Percentiles rank a stretch among this genome's conserved stretches.
phyloP scores from a whole-genome alignment of 2,797 vertebrate genomes.

The Artibeus jamaicensis region DNA sequence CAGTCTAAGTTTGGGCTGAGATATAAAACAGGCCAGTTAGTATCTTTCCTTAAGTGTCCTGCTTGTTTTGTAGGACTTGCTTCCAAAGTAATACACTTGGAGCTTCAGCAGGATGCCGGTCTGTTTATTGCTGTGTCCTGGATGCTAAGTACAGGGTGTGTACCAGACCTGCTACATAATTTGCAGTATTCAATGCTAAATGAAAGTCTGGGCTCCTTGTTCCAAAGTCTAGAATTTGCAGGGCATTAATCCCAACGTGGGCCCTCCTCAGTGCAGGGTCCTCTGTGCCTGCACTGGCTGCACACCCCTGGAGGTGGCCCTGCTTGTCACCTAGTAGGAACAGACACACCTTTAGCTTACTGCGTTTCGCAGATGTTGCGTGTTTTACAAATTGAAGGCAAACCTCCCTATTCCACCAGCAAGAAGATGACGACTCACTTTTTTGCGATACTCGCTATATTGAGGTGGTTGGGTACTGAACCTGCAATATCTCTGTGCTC shows the following conservation, averaged over 20 bases:
- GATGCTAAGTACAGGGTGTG: not conserved
- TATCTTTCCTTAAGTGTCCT: not conserved
- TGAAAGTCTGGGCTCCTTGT: not conserved
- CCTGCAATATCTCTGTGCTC: not conserved
- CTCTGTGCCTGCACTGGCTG: too few relatives aligned
- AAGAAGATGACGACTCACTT: not conserved
- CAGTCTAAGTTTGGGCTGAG: not conserved
- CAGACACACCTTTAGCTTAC: not conserved
- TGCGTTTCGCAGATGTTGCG: not conserved
- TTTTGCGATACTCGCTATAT: not conserved
- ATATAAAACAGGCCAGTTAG: not conserved
- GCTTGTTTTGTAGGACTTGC: not conserved
- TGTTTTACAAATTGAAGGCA: not conserved
- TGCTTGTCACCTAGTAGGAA: not conserved
- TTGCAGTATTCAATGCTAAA: not conserved
- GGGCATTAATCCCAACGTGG: not conserved
- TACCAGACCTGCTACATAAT: not conserved
- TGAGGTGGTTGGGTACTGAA: not conserved
- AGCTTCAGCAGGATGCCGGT: fast-evolving
- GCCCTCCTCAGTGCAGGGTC: not conserved
- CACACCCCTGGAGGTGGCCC: too few relatives aligned
- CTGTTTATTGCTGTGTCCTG: not conserved
- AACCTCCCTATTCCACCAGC: not conserved
- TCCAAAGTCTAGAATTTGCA: not conserved
- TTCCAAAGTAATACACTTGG: not conserved